Evolutionary conservation across 92 coral and sea anemone species (phyloP).

Genomic region (Porites cylindrica): DNA sequence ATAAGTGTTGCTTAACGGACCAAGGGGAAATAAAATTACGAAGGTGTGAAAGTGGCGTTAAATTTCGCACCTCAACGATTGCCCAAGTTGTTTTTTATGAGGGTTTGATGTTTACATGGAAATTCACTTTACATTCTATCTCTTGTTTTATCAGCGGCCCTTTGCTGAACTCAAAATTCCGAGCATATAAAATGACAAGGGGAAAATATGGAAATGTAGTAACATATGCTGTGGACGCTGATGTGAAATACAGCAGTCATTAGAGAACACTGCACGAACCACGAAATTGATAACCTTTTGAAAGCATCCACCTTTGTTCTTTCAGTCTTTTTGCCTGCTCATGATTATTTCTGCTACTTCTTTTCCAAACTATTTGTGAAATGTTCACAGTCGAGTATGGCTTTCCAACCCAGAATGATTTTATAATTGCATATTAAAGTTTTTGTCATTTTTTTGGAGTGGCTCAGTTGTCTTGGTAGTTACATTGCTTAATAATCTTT

Average conservation of each 20-base stretch:
- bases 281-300: conserved; percentile 32
- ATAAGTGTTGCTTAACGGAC: conserved; percentile 48
- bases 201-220: neutral
- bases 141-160: conserved; percentile 42
- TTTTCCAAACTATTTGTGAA: neutral
- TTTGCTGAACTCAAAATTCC: conserved; percentile 40
- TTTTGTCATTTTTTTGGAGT: no score
- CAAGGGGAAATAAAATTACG: neutral
- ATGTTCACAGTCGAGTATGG: no score
- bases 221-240: conserved; percentile 30
- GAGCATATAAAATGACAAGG: conserved; percentile 22
- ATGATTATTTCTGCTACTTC: neutral
- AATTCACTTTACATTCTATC: conserved; percentile 52
- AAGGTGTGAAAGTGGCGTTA: conserved; percentile 2
- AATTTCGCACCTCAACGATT: neutral
- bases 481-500: no score
- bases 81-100: neutral
- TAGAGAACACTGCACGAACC: neutral
- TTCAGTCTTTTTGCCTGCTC: neutral
- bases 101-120: conserved; percentile 38
- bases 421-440: no score
- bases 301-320: conserved; percentile 3
- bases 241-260: conserved; percentile 38
- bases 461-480: no score
- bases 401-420: no score